Evolutionary conservation across 1,140 invertebrate genomes (phyloP), one percentile per base, ranked within the genome.

Genomic region (Drosophila bipectinata): DNA sequence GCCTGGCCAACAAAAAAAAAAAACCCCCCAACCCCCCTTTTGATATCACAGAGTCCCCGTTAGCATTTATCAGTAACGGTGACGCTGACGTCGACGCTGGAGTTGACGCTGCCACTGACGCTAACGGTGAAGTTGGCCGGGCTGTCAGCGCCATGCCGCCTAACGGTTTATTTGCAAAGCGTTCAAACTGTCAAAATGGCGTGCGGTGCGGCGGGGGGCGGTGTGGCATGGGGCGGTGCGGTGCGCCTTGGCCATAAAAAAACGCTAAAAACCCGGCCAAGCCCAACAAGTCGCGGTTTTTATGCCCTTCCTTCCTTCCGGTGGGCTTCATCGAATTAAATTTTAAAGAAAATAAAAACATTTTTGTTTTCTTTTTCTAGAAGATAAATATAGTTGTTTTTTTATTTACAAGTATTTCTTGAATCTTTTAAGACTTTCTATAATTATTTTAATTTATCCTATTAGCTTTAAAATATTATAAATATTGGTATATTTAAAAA

Each of bases 111-210:
- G 41, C n/a, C 41, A 18, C n/a, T 44, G 60, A 47, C 49, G 66
- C 15, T 53, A 24, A 53, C 30, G 14, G 9, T 53, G 51, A 53
- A 18, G 60, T 44, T 39, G 54, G 55, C 66, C 41, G 41, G 34
- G 60, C 80, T 78, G 79, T 83, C 79, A 83, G 59, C 79, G 79
- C 58, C 66, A 60, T 57, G 67, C 56, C 47, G 32, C 37, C 62
- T 54, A 63, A 72, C 61, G 64, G 61, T 83, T 79, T 83, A 68
- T 81, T 81, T 81, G 79, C 59, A 61, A 68, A 77, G 62, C 79
- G 71, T 78, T 79, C 72, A 83, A 83, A 79, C 75, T 83, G 79
- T 83, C 79, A 83, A 83, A 83, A 83, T 83, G 71, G 79, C 79
- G 79, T 79, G 77, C 59, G 61, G 76, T 37, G 34, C 12, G 34